Evolutionary conservation across 1,140 invertebrate genomes (phyloP).

Genomic region (Dendrolimus punctatus): DNA sequence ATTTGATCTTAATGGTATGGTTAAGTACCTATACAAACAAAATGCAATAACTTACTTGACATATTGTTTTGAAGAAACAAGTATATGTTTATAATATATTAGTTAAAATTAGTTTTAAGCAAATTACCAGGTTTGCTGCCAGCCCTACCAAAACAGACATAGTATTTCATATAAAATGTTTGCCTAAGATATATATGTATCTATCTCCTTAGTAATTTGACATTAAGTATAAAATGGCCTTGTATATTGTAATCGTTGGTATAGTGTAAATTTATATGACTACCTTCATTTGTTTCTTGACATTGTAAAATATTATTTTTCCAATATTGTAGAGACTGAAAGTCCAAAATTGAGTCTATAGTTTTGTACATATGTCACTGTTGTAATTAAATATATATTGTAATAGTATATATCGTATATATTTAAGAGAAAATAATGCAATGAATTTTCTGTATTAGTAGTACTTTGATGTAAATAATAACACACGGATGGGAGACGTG

Average conservation of each 20-base stretch:
- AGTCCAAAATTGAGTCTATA: slow-evolving; percentile 69
- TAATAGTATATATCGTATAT: slow-evolving; percentile 44
- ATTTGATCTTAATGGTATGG: too few relatives aligned
- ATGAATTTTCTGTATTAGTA: slow-evolving; percentile 65
- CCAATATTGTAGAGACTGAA: slow-evolving; percentile 66
- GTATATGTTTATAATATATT: too few relatives aligned
- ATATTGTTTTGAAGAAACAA: too few relatives aligned
- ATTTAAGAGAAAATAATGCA: slow-evolving; percentile 59
- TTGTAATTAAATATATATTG: slow-evolving; percentile 61
- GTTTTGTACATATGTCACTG: slow-evolving; percentile 66
- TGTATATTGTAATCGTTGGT: slow-evolving; percentile 54
- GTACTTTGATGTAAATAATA: slow-evolving; percentile 49
- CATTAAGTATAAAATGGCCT: slow-evolving; percentile 42
- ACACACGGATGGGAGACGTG: slow-evolving; percentile 25
- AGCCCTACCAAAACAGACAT: slow-evolving; percentile 16
- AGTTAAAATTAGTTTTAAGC: too few relatives aligned
- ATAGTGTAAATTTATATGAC: slow-evolving; percentile 45
- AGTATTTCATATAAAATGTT: slow-evolving; percentile 11
- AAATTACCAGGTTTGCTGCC: slow-evolving; percentile 3
- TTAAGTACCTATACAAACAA: too few relatives aligned
- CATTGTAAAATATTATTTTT: slow-evolving; percentile 53
- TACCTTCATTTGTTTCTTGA: slow-evolving; percentile 32
- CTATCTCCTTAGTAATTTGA: slow-evolving; percentile 21
- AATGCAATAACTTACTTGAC: too few relatives aligned
- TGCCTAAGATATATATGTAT: slow-evolving; percentile 10